These are phyloP conservation scores for Pitangus sulphuratus DNA, from an alignment of 2,797 vertebrate genomes.

Conservation along the genomic window DNA sequence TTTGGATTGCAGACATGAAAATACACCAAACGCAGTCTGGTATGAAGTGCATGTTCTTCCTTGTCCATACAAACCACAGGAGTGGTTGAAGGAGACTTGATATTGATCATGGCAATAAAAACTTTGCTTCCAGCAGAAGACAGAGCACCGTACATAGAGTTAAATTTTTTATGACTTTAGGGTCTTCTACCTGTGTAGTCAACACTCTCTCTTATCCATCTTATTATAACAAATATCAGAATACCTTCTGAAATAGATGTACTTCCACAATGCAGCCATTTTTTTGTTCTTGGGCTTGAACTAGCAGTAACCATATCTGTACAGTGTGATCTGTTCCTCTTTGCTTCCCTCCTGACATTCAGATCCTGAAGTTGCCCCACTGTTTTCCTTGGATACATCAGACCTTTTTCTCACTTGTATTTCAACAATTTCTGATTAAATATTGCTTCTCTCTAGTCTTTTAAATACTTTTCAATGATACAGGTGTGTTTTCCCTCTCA, in stretches of 20 bases:
- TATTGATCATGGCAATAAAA: not conserved
- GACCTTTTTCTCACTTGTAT: not conserved
- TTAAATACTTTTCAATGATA: not conserved
- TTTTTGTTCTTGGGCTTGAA: not conserved
- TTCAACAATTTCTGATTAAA: not conserved
- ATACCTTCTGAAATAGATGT: not conserved
- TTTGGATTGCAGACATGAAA: not conserved
- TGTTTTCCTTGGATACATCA: not conserved
- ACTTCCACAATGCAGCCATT: not conserved
- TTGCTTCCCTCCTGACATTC: not conserved
- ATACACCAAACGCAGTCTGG: not conserved
- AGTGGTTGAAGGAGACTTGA: not conserved
- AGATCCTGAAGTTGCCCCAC: not conserved
- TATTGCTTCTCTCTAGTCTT: not conserved
- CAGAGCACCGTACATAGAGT: not conserved
- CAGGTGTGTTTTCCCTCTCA: not conserved
- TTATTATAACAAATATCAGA: not conserved
- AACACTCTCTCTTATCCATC: not conserved
- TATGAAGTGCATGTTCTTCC: not conserved
- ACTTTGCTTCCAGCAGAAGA: not conserved
- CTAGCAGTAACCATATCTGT: not conserved
- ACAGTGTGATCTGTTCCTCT: not conserved
- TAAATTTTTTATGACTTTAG: not conserved
- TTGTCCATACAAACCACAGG: not conserved
- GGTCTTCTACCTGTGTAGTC: not conserved